Base-by-base conservation (phyloP, 2,888 invertebrate species). In the Marasmarcha lunaedactyla region DNA sequence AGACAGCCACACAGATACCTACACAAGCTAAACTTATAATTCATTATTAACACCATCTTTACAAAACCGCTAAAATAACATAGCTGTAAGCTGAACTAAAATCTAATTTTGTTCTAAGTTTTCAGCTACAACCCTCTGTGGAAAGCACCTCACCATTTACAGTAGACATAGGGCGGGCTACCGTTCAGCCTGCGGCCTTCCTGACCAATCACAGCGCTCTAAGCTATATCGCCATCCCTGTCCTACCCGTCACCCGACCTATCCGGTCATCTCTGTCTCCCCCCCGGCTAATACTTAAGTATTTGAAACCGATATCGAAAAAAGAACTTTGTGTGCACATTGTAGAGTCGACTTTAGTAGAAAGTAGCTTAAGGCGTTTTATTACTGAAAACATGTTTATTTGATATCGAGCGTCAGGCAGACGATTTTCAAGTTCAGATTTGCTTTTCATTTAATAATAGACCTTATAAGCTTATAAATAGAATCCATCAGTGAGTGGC, bases 91-190 rank as follows among this genome's bases (percentile, higher is more conserved):
- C n/a, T n/a, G n/a, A n/a, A n/a, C n/a, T n/a, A n/a, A n/a, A n/a
- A n/a, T n/a, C n/a, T n/a, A n/a, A n/a, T n/a, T n/a, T n/a, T n/a
- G n/a, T 20, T 20, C 4, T 5, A 20, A 20, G 20, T 20, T 20
- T 20, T 20, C 20, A 20, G 20, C 20, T 20, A 20, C 20, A 20
- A 7, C 20, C 20, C 20, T 20, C n/a, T 76, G 47, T 65, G 48
- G 46, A 50, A 54, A 52, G 60, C 56, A 49, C 71, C 70, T 68
- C 58, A 62, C 65, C 70, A 68, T 69, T 81, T 78, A 79, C 81
- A 78, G 78, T 78, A 81, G 81, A 79, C 81, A 79, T 79, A 83
- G 83, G 84, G 84, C 81, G 83, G 84, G 84, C 84, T 84, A 84
- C 84, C 70, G 84, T 81, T 78, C 79, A 79, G 83, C 84, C 83